Conservation (phyloP, 2,797 vertebrate species). For the Eremophila alpestris region DNA sequence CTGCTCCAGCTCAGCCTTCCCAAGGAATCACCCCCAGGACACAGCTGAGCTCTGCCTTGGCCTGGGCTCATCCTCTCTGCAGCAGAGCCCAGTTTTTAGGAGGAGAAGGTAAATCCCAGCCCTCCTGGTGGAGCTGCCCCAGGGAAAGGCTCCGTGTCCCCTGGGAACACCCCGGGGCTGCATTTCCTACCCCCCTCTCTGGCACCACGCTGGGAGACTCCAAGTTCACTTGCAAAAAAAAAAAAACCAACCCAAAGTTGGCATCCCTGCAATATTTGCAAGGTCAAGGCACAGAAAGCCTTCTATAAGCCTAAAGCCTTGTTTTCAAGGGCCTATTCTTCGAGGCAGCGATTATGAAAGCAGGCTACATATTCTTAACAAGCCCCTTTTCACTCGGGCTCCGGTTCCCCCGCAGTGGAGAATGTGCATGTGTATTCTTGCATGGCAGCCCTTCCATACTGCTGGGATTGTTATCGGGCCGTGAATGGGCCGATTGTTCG, state of each 20-base stretch:
- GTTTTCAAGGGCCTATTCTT: conserved; percentile 71
- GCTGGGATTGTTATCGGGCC: conserved; percentile 76
- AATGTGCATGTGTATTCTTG: conserved; percentile 73
- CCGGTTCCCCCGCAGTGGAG: conserved; percentile 42
- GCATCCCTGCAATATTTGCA: conserved; percentile 55
- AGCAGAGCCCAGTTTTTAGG: not conserved
- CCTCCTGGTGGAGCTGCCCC: not conserved
- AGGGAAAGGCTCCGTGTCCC: not conserved
- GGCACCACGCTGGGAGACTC: conserved; percentile 47
- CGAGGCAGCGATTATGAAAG: conserved; percentile 48
- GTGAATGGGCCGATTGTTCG: conserved; percentile 78
- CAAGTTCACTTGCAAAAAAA: not conserved
- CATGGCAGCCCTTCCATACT: conserved; percentile 73
- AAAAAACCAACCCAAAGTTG: not conserved
- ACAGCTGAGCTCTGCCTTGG: not conserved
- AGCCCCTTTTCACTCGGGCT: conserved; percentile 63
- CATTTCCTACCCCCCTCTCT: not conserved
- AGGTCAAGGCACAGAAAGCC: conserved; percentile 56
- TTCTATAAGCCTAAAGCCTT: conserved; percentile 38
- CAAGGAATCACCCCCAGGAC: not conserved
- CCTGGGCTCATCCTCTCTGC: accelerated
- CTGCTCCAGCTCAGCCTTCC: too few species aligned
- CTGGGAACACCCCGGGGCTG: not conserved
- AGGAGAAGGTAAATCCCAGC: not conserved
- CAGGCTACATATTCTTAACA: conserved; percentile 63